A percentile compares a stretch with the other conserved stretches of the same genome.
Evolutionary conservation across 2,113 vertebrate genomes (phyloP).

Genomic region (Callipepla squamata): DNA sequence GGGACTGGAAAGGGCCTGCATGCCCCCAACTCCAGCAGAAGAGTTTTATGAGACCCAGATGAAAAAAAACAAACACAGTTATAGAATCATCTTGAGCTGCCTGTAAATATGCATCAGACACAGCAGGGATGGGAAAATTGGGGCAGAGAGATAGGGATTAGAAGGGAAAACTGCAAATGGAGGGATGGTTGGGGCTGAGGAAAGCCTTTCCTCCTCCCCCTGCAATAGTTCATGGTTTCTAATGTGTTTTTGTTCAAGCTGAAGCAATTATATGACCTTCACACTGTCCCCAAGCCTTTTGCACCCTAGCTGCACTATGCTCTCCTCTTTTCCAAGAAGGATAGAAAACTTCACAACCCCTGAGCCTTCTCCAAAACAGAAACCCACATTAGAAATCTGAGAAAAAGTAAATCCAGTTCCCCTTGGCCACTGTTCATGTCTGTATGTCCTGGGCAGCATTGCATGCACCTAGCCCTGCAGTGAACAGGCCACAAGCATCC

Average conservation of each 20-base stretch:
- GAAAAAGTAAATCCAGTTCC: not conserved
- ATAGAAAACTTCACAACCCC: not conserved
- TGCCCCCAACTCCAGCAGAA: slow-evolving; percentile 47
- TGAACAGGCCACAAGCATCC: fast-evolving
- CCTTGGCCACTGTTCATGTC: fast-evolving
- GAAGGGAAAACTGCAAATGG: not conserved
- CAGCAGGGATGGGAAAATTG: not conserved
- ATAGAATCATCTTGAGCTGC: not conserved
- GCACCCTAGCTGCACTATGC: not conserved
- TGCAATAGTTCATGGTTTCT: not conserved
- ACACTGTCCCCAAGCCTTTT: not conserved
- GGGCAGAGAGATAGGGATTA: not conserved
- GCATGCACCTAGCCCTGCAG: fast-evolving
- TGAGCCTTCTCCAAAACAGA: not conserved
- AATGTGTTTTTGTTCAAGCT: not conserved
- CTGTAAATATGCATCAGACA: slow-evolving; percentile 1
- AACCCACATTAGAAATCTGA: not conserved
- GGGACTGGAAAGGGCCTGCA: not conserved
- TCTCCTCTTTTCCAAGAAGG: not conserved
- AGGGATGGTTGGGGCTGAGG: not conserved
- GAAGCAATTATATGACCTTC: not conserved
- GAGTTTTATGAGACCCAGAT: slow-evolving; percentile 8
- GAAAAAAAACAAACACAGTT: slow-evolving; percentile 17
- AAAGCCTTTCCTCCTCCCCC: not conserved
- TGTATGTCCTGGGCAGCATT: fast-evolving